Percentiles rank a stretch among this genome's conserved stretches.
Conservation (phyloP, 2,113 vertebrate genomes). For the Pseudopipra pipra region DNA sequence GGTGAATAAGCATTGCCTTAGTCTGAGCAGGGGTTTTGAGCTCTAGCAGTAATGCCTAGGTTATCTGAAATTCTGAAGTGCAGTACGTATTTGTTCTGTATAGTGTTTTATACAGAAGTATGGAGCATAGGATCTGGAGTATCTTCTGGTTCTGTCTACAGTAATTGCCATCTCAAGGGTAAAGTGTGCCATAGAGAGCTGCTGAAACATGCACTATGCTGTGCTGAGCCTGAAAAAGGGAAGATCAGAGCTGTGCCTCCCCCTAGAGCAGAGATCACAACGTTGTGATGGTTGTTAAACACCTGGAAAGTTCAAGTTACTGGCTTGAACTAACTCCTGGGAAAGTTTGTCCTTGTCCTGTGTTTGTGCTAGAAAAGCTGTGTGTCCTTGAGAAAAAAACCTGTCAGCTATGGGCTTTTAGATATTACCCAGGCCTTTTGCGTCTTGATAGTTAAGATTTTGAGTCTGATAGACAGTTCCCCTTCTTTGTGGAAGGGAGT, state of each 20-base stretch:
- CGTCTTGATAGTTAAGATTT: background rate
- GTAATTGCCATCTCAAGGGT: background rate
- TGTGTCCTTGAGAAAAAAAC: background rate
- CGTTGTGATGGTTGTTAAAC: background rate
- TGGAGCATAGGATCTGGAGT: background rate
- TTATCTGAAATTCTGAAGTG: background rate
- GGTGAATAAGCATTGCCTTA: background rate
- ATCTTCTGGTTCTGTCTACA: background rate
- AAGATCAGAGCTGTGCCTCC: background rate
- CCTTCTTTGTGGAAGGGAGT: background rate
- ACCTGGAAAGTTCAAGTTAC: background rate
- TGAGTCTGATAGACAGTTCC: background rate
- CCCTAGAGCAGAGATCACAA: background rate
- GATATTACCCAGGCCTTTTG: background rate
- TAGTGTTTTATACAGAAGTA: background rate
- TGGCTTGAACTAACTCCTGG: background rate
- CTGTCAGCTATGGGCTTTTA: background rate
- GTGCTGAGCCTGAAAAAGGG: background rate
- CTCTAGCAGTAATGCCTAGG: background rate
- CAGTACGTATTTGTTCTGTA: background rate
- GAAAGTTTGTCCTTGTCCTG: background rate
- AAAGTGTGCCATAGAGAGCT: background rate
- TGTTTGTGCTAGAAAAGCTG: background rate
- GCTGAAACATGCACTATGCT: background rate
- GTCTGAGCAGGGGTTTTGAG: background rate